Evolutionary conservation across 2,113 vertebrate genomes (phyloP), one percentile per base, ranked within the genome.

Genomic region (Eretmochelys imbricata): DNA sequence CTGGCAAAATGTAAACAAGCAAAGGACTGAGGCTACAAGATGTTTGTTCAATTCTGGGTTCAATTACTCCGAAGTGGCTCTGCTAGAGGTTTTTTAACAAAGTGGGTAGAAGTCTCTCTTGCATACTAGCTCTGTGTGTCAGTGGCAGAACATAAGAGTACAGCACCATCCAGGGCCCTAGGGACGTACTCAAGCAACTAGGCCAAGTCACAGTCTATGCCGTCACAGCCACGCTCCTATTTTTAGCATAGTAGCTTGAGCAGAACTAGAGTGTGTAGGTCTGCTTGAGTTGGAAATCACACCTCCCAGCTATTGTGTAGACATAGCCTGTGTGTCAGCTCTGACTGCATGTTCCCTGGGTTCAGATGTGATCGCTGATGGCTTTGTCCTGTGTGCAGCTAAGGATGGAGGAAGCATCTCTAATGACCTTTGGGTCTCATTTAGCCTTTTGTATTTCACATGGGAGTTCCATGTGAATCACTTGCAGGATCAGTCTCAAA

Each of bases 11-110:
- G 24, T 83, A 89, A 96, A 72, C 6, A 19, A 90, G 24, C 29
- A 27, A 75, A 57, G 27, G 20, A 83, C 3, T 48, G 4, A 2
- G 8, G 3, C 20, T 48, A 80, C 75, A n/a, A 90, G 29, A 16
- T 82, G 0, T 0, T 0, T 22, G 24, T 90, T 3, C 2, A 59
- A 31, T 79, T 89, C 31, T 29, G 19, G 49, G 1, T 65, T 11
- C 85, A 89, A 75, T 79, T 9, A 11, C 10, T 86, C 31, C n/a
- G 8, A 2, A 86, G 7, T 6, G 92, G 13, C 1, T 5, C n/a
- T 9, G 12, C 53, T 50, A 54, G 35, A 93, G 22, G 10, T 46
- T 91, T 50, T 90, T 53, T 83, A 55, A 83, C 53, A 83, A 90
- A 65, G 6, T 8, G 75, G 46, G 4, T 50, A 85, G 27, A 46